Base-by-base conservation (phyloP, 1,140 invertebrate species). In the Chlorops oryzae region DNA sequence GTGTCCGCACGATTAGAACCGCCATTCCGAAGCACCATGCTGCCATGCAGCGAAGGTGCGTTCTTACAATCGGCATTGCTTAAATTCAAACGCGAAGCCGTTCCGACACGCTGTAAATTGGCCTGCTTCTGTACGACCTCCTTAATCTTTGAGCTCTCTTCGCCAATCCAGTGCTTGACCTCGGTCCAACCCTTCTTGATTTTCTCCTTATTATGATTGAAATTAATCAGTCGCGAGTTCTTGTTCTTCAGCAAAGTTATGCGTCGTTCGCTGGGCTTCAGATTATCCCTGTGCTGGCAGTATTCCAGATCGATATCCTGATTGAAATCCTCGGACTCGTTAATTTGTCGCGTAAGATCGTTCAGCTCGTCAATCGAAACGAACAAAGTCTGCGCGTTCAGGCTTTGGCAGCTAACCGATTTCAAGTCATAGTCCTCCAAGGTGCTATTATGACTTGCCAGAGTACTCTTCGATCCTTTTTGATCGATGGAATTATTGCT, bases 131-230 rank as follows among this genome's bases (percentile, higher is more conserved):
- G 65, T 9, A 78, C 72, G 1, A 75, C 75, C 38, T 78, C 76
- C 55, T 73, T 74, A 18, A 79, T 50, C 28, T 62, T 74, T 2
- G 57, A 60, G 13, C 66, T 67, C 54, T 79, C 77, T 39, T 78
- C 78, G 22, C 73, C 72, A 45, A 78, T 44, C 78, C 77, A 79
- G 45, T 65, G 69, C 41, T 77, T 75, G 65, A 79, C 74, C 40
- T 69, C 74, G 9, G 69, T 65, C 76, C 76, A 78, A 17, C 77
- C 77, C 23, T 75, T 75, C 6, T 73, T 66, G 0, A 79, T 42
- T 17, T 75, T 74, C 34, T 73, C 73, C 53, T 73, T 73, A 40
- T 75, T 75, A 24, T 68, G 60, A 48, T 58, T 69, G 9, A 71
- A 71, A 41, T 54, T 65, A 32, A 72, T 68, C 2, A 72, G 41